A percentile compares a stretch with the other conserved stretches of the same genome.
These are phyloP conservation scores for Dicranocentrus wangi DNA, from an alignment of 2,888 invertebrate genomes.

Conservation along the genomic window DNA sequence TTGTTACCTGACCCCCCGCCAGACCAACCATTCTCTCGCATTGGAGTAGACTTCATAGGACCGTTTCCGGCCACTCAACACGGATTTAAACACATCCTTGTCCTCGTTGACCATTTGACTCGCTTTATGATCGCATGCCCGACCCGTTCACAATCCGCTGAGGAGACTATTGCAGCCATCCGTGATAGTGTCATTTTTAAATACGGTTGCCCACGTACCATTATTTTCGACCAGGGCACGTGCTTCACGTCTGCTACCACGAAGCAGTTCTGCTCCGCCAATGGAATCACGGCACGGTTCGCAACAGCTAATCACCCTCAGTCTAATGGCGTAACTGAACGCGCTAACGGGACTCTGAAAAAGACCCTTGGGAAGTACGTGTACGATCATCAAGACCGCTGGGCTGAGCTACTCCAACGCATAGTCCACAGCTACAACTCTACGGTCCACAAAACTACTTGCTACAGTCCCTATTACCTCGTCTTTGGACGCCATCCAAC, in stretches of 20 bases:
- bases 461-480: neutral
- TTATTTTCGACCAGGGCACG: neutral
- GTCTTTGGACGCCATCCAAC: neutral
- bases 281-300: neutral
- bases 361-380: neutral
- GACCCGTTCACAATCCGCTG: neutral
- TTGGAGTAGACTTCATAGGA: slow-evolving; percentile 70
- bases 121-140: slow-evolving; percentile 65
- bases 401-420: neutral
- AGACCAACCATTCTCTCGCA: slow-evolving; percentile 68
- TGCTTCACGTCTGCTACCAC: neutral
- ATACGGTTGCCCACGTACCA: neutral
- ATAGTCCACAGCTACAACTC: neutral
- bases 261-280: neutral
- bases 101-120: slow-evolving; percentile 69
- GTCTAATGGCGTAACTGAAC: neutral
- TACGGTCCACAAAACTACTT: neutral
- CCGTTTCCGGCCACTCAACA: slow-evolving; percentile 56
- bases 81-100: slow-evolving; percentile 64
- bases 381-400: neutral
- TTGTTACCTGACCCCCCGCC: slow-evolving; percentile 25
- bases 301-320: neutral
- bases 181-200: neutral
- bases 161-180: neutral
- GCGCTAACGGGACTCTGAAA: neutral